A percentile compares a stretch with the other conserved stretches of the same genome.
These are phyloP conservation scores for Dallia pectoralis DNA, from an alignment of 2,797 vertebrate species.

Conservation along the genomic window DNA sequence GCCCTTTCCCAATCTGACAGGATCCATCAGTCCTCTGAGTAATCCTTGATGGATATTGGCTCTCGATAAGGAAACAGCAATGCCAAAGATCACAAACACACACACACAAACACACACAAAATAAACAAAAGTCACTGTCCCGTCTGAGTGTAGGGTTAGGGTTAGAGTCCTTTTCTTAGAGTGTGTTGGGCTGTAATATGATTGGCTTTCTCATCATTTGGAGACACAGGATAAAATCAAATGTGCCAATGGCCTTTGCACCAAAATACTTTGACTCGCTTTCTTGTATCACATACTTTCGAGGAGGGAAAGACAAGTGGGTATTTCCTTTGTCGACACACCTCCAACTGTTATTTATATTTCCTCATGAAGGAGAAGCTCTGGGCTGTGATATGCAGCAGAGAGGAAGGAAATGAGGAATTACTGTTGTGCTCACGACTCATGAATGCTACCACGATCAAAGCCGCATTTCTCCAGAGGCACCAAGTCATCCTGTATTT, in stretches of 20 bases:
- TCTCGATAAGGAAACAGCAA: constrained; percentile 48
- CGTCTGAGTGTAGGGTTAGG: constrained; percentile 27
- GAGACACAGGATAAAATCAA: neutral
- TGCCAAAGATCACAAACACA: neutral
- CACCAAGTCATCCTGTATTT: constrained; percentile 30
- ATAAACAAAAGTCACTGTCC: constrained; percentile 49
- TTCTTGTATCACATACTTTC: constrained; percentile 31
- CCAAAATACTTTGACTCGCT: constrained; percentile 23
- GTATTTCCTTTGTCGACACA: constrained; percentile 26
- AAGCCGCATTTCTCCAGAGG: constrained; percentile 36
- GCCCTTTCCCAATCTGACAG: constrained; percentile 61
- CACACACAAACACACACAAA: constrained; percentile 6
- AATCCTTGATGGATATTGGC: constrained; percentile 60
- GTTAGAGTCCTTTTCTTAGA: no score
- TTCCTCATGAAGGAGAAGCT: constrained; percentile 25
- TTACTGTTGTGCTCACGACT: constrained; percentile 29
- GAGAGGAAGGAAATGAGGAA: neutral
- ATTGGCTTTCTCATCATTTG: no score
- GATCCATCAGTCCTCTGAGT: constrained; percentile 69
- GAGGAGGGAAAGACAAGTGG: constrained; percentile 12
- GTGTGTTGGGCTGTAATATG: no score
- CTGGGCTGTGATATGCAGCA: constrained; percentile 2
- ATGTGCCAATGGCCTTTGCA: neutral
- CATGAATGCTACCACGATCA: constrained; percentile 43
- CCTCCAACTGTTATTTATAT: constrained; percentile 23